phyloP scores from a whole-genome alignment of 2,888 invertebrate genomes.

The Dasypolia templi region DNA sequence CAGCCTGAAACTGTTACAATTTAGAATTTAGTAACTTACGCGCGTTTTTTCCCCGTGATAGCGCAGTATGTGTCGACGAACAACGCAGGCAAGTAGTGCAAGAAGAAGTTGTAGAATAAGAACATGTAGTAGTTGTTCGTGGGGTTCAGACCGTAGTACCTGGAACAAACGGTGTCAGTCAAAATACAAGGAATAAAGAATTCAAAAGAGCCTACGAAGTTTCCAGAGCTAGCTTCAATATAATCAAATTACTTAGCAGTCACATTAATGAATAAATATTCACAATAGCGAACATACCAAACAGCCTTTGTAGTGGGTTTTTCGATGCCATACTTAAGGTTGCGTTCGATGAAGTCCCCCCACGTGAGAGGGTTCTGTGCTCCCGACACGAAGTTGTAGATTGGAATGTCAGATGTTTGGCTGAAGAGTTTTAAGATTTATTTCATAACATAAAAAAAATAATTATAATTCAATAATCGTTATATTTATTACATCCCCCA shows the following conservation, averaged over 20 bases:
- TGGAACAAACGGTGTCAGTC: constrained; percentile 59
- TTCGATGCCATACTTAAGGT: constrained; percentile 88
- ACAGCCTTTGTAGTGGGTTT: constrained; percentile 92
- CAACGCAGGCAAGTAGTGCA: constrained; percentile 92
- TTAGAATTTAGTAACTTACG: constrained; percentile 81
- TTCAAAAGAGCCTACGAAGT: neutral
- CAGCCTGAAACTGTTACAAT: neutral
- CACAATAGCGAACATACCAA: constrained; percentile 91
- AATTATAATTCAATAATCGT: no score
- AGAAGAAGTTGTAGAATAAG: constrained; percentile 91
- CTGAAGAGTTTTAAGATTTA: constrained; percentile 48
- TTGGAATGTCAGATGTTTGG: constrained; percentile 90
- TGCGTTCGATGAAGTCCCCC: constrained; percentile 92
- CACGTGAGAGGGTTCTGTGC: constrained; percentile 95
- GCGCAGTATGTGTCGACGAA: constrained; percentile 90
- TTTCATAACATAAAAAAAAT: no score
- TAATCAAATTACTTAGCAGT: no score
- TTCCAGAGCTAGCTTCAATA: neutral
- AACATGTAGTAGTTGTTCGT: constrained; percentile 91
- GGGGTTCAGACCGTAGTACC: constrained; percentile 92
- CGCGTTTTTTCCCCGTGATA: constrained; percentile 90
- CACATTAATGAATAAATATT: no score
- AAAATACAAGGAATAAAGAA: neutral
- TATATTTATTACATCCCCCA: neutral
- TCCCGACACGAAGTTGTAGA: constrained; percentile 97